Percentiles rank a stretch among this genome's conserved stretches.
phyloP scores from a whole-genome alignment of 2,797 vertebrate genomes.

The Cephalopachus bancanus region DNA sequence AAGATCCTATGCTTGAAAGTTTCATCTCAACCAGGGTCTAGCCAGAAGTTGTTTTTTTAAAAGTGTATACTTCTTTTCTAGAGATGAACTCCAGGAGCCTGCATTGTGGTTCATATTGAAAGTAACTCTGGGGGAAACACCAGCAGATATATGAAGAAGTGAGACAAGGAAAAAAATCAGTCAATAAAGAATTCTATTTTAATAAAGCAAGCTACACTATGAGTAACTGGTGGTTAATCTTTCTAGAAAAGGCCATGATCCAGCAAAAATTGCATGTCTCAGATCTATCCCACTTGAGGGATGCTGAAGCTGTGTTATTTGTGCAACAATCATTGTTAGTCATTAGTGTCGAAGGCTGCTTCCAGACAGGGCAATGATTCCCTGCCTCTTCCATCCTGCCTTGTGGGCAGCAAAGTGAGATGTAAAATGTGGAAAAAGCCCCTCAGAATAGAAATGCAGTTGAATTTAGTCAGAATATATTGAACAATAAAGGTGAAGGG shows the following conservation, averaged over 20 bases:
- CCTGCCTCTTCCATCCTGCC: not conserved
- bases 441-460: not conserved
- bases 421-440: not conserved
- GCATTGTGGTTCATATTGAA: not conserved
- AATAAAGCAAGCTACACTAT: not conserved
- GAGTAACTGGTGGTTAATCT: not conserved
- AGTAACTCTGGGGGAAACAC: not conserved
- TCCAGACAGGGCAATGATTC: not conserved
- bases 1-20: not conserved
- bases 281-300: not conserved
- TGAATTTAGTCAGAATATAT: not conserved
- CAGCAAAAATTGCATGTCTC: not conserved
- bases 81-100: not conserved
- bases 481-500: not conserved
- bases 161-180: not conserved
- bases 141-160: not conserved
- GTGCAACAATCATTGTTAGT: not conserved
- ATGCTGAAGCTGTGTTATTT: not conserved
- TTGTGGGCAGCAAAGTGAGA: not conserved
- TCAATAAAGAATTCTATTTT: not conserved
- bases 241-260: not conserved
- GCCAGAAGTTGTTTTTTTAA: not conserved
- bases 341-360: not conserved
- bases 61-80: not conserved
- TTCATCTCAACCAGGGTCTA: not conserved